phyloP scores from a whole-genome alignment of 2,113 vertebrate genomes.

The Benthochromis sp. region DNA sequence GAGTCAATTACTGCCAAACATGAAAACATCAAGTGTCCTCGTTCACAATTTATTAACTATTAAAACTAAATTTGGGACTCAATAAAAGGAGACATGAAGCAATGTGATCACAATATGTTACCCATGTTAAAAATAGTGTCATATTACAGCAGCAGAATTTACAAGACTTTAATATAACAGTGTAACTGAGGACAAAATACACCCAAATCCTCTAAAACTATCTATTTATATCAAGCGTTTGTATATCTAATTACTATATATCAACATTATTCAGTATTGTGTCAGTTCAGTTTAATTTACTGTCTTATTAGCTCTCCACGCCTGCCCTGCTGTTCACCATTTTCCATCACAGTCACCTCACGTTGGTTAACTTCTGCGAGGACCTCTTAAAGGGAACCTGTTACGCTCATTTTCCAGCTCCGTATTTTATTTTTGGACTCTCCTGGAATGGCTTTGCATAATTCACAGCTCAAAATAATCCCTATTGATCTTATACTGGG shows the following conservation, averaged over 20 bases:
- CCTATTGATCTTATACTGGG: neutral
- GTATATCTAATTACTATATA: neutral
- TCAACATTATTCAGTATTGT: neutral
- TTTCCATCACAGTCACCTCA: neutral
- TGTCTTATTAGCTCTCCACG: neutral
- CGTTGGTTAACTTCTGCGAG: neutral
- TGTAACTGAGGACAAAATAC: neutral
- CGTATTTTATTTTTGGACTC: neutral
- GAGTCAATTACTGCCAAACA: neutral
- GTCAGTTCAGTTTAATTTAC: neutral
- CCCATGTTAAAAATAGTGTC: neutral
- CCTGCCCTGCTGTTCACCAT: neutral
- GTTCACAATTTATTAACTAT: neutral
- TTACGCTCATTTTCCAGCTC: neutral
- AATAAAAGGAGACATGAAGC: neutral
- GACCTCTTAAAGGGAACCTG: neutral
- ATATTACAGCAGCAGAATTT: neutral
- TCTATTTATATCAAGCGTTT: neutral
- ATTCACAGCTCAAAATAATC: neutral
- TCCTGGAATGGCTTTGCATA: neutral
- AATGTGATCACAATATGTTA: neutral
- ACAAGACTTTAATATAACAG: neutral
- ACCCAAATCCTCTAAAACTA: neutral
- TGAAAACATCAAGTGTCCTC: accelerated
- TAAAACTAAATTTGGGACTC: neutral